These are phyloP conservation scores for Pedetes capensis DNA, from an alignment of 2,113 vertebrate species.

Conservation along the genomic window DNA sequence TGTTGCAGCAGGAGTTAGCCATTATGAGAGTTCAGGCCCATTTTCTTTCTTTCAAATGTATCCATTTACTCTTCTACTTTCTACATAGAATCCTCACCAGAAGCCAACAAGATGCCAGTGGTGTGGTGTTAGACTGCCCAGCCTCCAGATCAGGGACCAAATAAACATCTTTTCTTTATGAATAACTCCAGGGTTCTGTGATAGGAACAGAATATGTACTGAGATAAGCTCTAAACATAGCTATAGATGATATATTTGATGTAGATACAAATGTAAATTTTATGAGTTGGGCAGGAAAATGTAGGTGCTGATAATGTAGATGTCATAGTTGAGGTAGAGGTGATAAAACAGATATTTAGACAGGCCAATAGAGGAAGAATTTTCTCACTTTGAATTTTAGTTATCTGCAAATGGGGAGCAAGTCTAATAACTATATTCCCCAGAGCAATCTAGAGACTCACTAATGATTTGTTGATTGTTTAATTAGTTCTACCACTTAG, in stretches of 20 bases:
- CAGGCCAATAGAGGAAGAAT: neutral
- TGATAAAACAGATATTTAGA: neutral
- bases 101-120: neutral
- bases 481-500: conserved; percentile 1
- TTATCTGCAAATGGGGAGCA: neutral
- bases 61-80: neutral
- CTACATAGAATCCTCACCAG: neutral
- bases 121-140: neutral
- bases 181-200: neutral
- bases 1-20: neutral
- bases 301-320: neutral
- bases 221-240: neutral
- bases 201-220: neutral
- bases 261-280: neutral
- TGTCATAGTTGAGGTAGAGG: neutral
- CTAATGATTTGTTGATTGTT: too few species aligned
- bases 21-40: neutral
- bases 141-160: neutral
- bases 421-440: neutral
- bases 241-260: neutral
- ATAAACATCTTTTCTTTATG: neutral
- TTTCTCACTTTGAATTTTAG: neutral
- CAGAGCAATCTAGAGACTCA: neutral
- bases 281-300: neutral
- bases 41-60: neutral